These are phyloP conservation scores for Moxostoma hubbsi DNA, from an alignment of 2,797 vertebrate species.

Conservation along the genomic window DNA sequence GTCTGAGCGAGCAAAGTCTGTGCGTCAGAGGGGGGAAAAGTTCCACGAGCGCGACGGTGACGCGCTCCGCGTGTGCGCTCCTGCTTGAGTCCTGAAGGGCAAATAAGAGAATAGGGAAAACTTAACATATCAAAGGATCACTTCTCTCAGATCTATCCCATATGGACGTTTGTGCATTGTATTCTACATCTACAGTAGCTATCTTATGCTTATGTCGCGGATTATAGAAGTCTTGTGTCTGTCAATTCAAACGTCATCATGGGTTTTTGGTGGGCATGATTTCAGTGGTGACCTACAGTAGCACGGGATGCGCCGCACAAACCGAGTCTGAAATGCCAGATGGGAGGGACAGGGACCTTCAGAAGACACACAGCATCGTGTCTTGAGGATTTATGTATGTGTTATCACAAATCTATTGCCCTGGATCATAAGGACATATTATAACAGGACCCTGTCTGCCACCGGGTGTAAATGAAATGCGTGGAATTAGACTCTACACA, in stretches of 20 bases:
- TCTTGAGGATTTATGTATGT: slow-evolving; percentile 33
- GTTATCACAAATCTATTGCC: slow-evolving; percentile 19
- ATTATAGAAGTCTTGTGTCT: slow-evolving; percentile 34
- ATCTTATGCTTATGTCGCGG: slow-evolving; percentile 3
- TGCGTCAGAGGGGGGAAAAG: slow-evolving; percentile 68
- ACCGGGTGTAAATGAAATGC: slow-evolving; percentile 19
- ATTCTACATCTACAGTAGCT: background rate
- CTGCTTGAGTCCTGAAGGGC: slow-evolving; percentile 72
- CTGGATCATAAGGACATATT: slow-evolving; percentile 22
- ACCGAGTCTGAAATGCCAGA: slow-evolving; percentile 41
- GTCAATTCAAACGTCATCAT: slow-evolving; percentile 51
- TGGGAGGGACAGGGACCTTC: slow-evolving; percentile 35
- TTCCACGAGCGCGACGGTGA: slow-evolving; percentile 75
- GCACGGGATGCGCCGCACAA: slow-evolving; percentile 52
- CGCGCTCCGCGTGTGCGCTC: slow-evolving; percentile 68
- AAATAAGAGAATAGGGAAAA: slow-evolving; percentile 74
- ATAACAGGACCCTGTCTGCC: background rate
- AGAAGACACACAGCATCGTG: slow-evolving; percentile 23
- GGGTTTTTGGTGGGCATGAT: slow-evolving; percentile 44
- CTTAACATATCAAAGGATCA: slow-evolving; percentile 58
- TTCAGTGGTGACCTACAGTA: slow-evolving; percentile 52
- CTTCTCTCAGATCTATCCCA: slow-evolving; percentile 52
- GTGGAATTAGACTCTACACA: slow-evolving; percentile 34
- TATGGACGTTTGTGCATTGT: background rate
- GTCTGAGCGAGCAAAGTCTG: slow-evolving; percentile 65